Base-by-base conservation (phyloP, 2,113 vertebrate genomes). In the Electrona antarctica region DNA sequence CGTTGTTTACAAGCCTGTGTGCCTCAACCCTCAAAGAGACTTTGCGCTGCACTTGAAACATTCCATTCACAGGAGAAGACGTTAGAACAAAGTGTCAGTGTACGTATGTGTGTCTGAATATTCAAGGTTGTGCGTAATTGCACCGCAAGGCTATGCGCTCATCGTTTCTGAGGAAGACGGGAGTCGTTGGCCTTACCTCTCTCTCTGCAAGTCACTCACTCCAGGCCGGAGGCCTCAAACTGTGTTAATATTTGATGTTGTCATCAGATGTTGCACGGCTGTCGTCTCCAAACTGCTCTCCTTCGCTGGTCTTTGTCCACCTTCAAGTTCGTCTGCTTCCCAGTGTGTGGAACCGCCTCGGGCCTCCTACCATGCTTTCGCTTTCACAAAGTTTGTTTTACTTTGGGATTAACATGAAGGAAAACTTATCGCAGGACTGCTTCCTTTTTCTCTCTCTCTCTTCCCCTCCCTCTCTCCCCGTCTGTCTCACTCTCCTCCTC, bases 401-500 rank as follows among this genome's bases (percentile, higher is more conserved):
- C 76, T 89, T 88, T 74, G 50, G 8, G 84, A 79, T 66, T 85
- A 68, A 88, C 64, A 89, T 60, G 51, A 60, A 66, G 54, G 68
- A 77, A 89, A 85, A 85, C 71, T 67, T 80, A 75, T 78, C 81
- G 78, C 65, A 86, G 73, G 33, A 85, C 67, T 77, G 89, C 89
- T 93, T 93, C 90, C 91, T 88, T 91, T 92, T 88, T 88, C 86
- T 88, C 69, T 86, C 81, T 66, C 78, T 69, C 83, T 67, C 76
- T 41, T 76, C 64, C 84, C 52, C 78, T 81, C 45, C 60, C 85
- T 79, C 87, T 91, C 90, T 91, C 91, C 90, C 87, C 90, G 88
- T 84, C 84, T 83, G 85, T 60, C 67, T 86, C 81, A 66, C 78
- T 69, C 83, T 67, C 76, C 33, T 81, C 45, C 60, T 85, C 80